These are phyloP conservation scores for Oedothorax gibbosus DNA, from an alignment of 1,140 invertebrate species.

Conservation along the genomic window DNA sequence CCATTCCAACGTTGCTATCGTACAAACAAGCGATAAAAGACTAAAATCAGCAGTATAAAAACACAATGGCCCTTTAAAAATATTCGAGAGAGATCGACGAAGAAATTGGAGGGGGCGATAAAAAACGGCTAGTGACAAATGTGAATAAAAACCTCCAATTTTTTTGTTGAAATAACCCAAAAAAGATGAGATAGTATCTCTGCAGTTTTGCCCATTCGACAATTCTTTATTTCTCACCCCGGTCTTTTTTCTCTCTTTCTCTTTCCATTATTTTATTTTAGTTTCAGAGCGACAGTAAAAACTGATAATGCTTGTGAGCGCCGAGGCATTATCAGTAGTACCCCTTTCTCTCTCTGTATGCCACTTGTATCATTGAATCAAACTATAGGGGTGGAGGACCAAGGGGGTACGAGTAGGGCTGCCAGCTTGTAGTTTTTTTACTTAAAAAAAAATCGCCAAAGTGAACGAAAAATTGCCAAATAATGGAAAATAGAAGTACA, in stretches of 20 bases:
- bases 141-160: conserved; percentile 34
- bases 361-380: conserved; percentile 54
- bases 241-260: conserved; percentile 36
- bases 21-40: conserved; percentile 56
- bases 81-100: conserved; percentile 26
- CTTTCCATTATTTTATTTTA: conserved; percentile 43
- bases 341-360: not conserved
- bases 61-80: conserved; percentile 58
- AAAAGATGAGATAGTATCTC: conserved; percentile 39
- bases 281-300: conserved; percentile 31
- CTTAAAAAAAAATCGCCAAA: not conserved
- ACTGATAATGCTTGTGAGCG: conserved; percentile 42
- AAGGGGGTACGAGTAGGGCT: not conserved
- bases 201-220: conserved; percentile 56
- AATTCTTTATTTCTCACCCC: conserved; percentile 51
- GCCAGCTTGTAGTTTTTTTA: too few species aligned
- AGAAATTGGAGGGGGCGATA: not conserved
- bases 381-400: not conserved
- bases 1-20: not conserved
- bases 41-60: conserved; percentile 58
- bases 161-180: conserved; percentile 19
- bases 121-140: conserved; percentile 44
- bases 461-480: conserved; percentile 2
- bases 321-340: too few species aligned
- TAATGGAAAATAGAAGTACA: not conserved